Percentiles rank a stretch among this genome's conserved stretches.
These are phyloP conservation scores for Mormyrus hasselquistii DNA, from an alignment of 2,797 vertebrate species.

Conservation along the genomic window DNA sequence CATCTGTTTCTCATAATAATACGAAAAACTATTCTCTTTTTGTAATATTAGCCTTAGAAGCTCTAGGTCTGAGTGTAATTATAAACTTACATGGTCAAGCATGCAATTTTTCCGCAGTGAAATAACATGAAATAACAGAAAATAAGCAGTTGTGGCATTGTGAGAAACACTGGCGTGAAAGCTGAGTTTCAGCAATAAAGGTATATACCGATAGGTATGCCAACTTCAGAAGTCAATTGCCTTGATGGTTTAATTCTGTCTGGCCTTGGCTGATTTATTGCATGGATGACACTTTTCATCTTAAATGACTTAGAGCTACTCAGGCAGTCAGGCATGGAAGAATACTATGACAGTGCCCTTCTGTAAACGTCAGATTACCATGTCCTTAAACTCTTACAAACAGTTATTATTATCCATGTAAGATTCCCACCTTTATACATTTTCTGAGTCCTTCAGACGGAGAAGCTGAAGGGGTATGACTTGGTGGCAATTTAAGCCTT, in stretches of 20 bases:
- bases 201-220: neutral
- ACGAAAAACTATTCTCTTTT: neutral
- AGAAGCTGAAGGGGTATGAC: neutral
- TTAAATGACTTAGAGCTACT: neutral
- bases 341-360: neutral
- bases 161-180: neutral
- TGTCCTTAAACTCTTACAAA: neutral
- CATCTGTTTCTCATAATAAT: neutral
- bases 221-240: neutral
- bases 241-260: neutral
- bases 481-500: neutral
- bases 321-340: neutral
- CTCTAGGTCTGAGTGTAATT: neutral
- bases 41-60: neutral
- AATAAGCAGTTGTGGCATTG: neutral
- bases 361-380: neutral
- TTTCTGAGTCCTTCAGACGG: neutral
- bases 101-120: neutral
- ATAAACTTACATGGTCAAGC: neutral
- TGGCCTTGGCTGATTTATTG: neutral
- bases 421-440: neutral
- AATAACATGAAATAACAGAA: neutral
- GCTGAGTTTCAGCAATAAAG: neutral
- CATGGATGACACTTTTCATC: neutral
- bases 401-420: neutral